Evolutionary conservation across 2,888 invertebrate species (phyloP).

Genomic region (Melolontha melolontha): DNA sequence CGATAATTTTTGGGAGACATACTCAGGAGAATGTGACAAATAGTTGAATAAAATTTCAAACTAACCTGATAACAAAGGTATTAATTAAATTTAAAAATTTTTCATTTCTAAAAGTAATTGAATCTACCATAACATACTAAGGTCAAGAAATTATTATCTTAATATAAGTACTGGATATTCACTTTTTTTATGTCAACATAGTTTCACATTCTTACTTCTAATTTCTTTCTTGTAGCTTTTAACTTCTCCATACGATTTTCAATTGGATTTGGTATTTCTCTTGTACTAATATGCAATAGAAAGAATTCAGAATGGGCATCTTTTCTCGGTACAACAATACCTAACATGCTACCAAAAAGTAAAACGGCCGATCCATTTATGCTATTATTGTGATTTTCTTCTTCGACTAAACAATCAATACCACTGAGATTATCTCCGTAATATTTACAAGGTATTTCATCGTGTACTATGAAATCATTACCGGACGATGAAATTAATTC

Average conservation of each 20-base stretch:
- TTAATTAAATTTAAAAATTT: no score
- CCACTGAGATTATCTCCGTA: slow-evolving; percentile 56
- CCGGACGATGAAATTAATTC: slow-evolving; percentile 60
- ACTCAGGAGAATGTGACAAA: no score
- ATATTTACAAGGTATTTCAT: slow-evolving; percentile 60
- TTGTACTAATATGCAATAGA: slow-evolving; percentile 56
- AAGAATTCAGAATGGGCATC: slow-evolving; percentile 54
- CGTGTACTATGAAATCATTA: slow-evolving; percentile 59
- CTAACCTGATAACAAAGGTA: no score
- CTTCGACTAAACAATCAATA: slow-evolving; percentile 58
- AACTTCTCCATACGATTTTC: slow-evolving; percentile 57
- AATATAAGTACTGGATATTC: no score
- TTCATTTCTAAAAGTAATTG: no score
- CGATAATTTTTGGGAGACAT: no score
- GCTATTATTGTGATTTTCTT: slow-evolving; percentile 50
- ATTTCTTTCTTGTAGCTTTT: slow-evolving; percentile 52
- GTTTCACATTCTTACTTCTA: slow-evolving; percentile 63
- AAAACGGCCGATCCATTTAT: slow-evolving; percentile 57
- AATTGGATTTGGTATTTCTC: slow-evolving; percentile 55
- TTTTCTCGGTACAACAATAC: slow-evolving; percentile 57
- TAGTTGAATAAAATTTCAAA: no score
- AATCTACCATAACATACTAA: no score
- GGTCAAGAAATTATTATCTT: no score
- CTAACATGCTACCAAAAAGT: slow-evolving; percentile 55
- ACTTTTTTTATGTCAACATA: no score